Percentiles rank a stretch among this genome's conserved stretches.
Evolutionary conservation across 2,113 vertebrate species (phyloP).

Genomic region (Lycaon pictus): DNA sequence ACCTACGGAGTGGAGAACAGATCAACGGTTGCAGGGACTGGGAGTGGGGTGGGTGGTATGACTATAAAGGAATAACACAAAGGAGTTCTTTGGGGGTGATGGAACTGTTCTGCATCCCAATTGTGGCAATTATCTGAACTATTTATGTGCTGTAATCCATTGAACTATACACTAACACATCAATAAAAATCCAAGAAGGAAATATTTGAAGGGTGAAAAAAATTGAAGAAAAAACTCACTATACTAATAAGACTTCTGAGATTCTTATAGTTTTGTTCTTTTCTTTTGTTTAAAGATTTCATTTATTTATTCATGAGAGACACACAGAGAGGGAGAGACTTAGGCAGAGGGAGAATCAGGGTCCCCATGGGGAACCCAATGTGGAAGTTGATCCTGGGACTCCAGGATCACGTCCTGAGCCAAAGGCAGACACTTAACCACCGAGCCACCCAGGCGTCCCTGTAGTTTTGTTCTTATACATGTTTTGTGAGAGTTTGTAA

Average conservation of each 20-base stretch:
- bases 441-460: background rate
- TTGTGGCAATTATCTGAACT: background rate
- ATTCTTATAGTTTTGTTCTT: constrained; percentile 2
- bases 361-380: too few relatives aligned
- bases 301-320: too few relatives aligned
- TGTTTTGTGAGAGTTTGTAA: background rate
- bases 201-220: background rate
- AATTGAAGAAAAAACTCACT: background rate
- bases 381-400: too few relatives aligned
- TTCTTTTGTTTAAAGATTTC: too few relatives aligned
- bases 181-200: background rate
- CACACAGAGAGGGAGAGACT: too few relatives aligned
- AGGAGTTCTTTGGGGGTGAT: background rate
- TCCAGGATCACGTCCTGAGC: too few relatives aligned
- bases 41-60: accelerated
- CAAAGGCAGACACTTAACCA: too few relatives aligned
- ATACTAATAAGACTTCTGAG: background rate
- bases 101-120: background rate
- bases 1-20: background rate
- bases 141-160: background rate
- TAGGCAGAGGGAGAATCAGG: too few relatives aligned
- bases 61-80: background rate
- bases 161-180: background rate
- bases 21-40: background rate
- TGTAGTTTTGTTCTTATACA: background rate